phyloP scores from a whole-genome alignment of 2,797 vertebrate genomes.

The Anguilla pacifica region DNA sequence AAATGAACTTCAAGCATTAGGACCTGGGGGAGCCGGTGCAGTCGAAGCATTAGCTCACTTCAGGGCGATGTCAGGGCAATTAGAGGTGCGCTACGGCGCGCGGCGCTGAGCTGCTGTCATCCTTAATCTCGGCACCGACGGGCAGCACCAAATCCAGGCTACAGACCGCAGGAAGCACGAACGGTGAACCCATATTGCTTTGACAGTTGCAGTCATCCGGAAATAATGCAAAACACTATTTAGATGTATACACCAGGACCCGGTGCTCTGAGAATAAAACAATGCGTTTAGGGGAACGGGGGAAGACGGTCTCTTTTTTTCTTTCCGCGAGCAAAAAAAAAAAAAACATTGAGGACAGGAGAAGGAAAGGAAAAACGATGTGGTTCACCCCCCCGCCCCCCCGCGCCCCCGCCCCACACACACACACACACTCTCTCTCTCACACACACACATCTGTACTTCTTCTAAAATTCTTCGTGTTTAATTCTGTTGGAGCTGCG shows the following conservation, averaged over 20 bases:
- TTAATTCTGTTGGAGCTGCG: slow-evolving; percentile 88
- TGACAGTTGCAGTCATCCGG: slow-evolving; percentile 96
- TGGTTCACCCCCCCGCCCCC: slow-evolving; percentile 28
- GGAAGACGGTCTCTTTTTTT: slow-evolving; percentile 22
- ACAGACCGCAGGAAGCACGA: slow-evolving; percentile 85
- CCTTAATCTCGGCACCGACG: slow-evolving; percentile 81
- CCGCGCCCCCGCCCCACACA: background rate
- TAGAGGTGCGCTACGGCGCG: slow-evolving; percentile 79
- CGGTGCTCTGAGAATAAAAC: slow-evolving; percentile 77
- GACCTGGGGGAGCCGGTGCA: slow-evolving; percentile 61
- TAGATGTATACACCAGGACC: slow-evolving; percentile 85
- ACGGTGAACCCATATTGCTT: slow-evolving; percentile 91
- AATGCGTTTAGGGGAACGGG: slow-evolving; percentile 74
- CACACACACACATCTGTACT: slow-evolving; percentile 22
- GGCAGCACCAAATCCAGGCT: slow-evolving; percentile 76
- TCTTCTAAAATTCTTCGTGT: slow-evolving; percentile 84
- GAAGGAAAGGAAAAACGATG: slow-evolving; percentile 45
- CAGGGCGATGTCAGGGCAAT: slow-evolving; percentile 83
- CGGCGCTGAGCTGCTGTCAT: slow-evolving; percentile 82
- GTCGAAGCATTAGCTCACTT: slow-evolving; percentile 77
- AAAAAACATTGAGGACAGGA: slow-evolving; percentile 38
- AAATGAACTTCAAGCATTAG: slow-evolving; percentile 56
- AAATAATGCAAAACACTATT: slow-evolving; percentile 95
- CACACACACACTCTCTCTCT: background rate
- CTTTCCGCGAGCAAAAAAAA: slow-evolving; percentile 6